Conservation (phyloP, 2,797 vertebrate genomes). For the Mormyrops boulengeri region DNA sequence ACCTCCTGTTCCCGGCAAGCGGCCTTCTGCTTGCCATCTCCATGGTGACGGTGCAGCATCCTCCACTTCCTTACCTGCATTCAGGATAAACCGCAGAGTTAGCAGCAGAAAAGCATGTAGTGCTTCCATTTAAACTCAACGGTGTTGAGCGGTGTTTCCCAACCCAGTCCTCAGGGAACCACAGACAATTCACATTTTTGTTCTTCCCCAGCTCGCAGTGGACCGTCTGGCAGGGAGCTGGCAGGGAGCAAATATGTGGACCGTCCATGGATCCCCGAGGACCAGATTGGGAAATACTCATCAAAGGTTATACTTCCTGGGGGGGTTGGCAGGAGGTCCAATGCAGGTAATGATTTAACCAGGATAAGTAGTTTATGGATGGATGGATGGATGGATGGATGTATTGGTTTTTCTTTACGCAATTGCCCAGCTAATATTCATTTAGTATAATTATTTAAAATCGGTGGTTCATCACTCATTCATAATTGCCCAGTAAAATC, state of each 20-base stretch:
- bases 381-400: background rate
- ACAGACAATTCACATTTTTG: background rate
- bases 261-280: background rate
- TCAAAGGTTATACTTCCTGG: background rate
- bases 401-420: background rate
- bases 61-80: slow-evolving; percentile 68
- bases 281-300: background rate
- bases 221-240: background rate
- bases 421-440: background rate
- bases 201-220: background rate
- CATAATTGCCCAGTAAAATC: background rate
- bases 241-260: background rate
- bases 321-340: background rate
- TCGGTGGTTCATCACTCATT: background rate
- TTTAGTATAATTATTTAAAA: background rate
- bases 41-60: slow-evolving; percentile 61
- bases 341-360: background rate
- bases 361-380: background rate
- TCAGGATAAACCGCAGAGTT: background rate
- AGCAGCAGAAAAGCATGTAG: background rate
- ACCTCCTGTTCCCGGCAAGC: slow-evolving; percentile 42
- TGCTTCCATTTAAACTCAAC: background rate
- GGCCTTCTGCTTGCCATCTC: slow-evolving; percentile 53
- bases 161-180: background rate
- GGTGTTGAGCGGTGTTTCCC: background rate